Evolutionary conservation across 1,140 invertebrate genomes (phyloP), one percentile per base, ranked within the genome.

Genomic region (Cephus cinctus): DNA sequence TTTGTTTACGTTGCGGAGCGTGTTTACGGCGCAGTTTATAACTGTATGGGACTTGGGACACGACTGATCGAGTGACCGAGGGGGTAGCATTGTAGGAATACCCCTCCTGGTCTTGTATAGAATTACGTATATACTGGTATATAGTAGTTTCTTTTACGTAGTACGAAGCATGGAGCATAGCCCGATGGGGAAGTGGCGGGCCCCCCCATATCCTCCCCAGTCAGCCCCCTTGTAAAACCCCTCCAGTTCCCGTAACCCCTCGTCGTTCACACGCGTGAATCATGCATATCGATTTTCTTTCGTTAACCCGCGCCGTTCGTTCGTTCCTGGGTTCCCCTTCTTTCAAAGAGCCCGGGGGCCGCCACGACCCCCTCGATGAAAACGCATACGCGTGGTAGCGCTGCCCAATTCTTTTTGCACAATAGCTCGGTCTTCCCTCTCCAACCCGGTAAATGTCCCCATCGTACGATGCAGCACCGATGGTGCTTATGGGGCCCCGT

Each of bases 241-340:
- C 47, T 43, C 44, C 4, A 44, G 50, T 49, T 47, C 46, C 54
- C 52, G 31, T 52, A 50, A 16, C 34, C 50, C 52, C 60, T 50
- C 47, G 49, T 48, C 53, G 50, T 57, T 66, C 57, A 59, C 62
- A 52, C 61, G 69, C 66, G 67, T 75, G 74, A 76, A 75, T 76
- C 74, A 76, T 73, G 68, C 73, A 73, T 76, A 76, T 76, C 73
- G 74, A 76, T 76, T 76, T 76, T 75, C 65, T 67, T 69, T 62
- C 50, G 57, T 57, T 19, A 40, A 30, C 47, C n/a, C 25, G 25
- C n/a, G n/a, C n/a, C n/a, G 12, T 14, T 9, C 34, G 14, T 11
- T 15, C 36, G 47, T 45, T 39, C 27, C 27, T 23, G 11, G 14
- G 18, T 41, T 14, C 20, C 39, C 39, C 39, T 14, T 41, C 39